Evolutionary conservation across 2,113 vertebrate genomes (phyloP).

Genomic region (Coryphaenoides rupestris): DNA sequence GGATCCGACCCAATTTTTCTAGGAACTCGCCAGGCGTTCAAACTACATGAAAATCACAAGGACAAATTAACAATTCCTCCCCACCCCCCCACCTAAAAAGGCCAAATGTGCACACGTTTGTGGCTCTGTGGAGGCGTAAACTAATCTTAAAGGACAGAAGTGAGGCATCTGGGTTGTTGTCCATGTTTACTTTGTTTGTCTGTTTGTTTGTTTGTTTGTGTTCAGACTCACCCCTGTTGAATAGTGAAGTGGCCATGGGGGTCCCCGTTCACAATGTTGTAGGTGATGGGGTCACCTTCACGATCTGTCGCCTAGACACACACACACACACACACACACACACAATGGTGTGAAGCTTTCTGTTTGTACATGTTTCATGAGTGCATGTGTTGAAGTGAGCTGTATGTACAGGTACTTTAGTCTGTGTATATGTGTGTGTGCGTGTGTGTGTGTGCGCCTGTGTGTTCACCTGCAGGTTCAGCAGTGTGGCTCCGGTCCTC

Average conservation of each 20-base stretch:
- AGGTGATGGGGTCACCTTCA: constrained; percentile 87
- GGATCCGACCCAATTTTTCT: too few relatives aligned
- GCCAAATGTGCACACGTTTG: too few relatives aligned
- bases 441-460: not conserved
- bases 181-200: not conserved
- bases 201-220: not conserved
- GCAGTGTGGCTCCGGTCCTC: constrained; percentile 85
- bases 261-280: constrained; percentile 88
- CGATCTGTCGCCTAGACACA: constrained; percentile 86
- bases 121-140: too few relatives aligned
- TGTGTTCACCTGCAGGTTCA: constrained; percentile 85
- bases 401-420: not conserved
- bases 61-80: too few relatives aligned
- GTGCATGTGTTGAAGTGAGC: too few relatives aligned
- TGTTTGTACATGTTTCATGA: not conserved
- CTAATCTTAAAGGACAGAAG: too few relatives aligned
- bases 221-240: constrained; percentile 78
- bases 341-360: not conserved
- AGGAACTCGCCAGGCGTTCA: too few relatives aligned
- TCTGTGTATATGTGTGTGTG: not conserved
- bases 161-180: too few relatives aligned
- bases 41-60: too few relatives aligned
- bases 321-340: constrained; percentile 24
- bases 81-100: too few relatives aligned
- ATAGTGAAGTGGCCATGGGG: constrained; percentile 85